Conservation (phyloP, 2,888 invertebrate genomes). For the Dendrolimus pini region DNA sequence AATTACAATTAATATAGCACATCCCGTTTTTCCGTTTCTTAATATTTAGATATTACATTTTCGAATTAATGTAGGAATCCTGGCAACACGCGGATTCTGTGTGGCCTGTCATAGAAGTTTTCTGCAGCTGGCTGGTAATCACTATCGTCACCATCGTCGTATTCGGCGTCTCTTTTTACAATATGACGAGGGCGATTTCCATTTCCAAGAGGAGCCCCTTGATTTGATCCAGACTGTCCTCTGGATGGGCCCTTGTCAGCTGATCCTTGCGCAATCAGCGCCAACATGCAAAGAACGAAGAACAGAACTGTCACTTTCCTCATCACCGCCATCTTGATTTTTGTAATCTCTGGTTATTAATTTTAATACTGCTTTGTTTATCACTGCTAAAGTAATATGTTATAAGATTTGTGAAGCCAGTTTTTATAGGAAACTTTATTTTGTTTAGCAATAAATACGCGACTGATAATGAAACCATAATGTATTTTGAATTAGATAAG, state of each 20-base stretch:
- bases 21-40: conserved; percentile 8
- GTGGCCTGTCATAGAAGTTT: conserved; percentile 38
- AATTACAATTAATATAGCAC: conserved; percentile 12
- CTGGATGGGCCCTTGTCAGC: conserved; percentile 13
- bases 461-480: conserved; percentile 9
- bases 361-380: conserved; percentile 2
- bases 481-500: conserved; percentile 11
- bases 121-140: conserved; percentile 22
- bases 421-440: conserved; percentile 15
- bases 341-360: conserved; percentile 10
- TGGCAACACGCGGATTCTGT: conserved; percentile 48
- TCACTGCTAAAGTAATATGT: conserved; percentile 17
- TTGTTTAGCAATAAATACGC: conserved; percentile 24
- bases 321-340: conserved; percentile 31
- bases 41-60: background rate
- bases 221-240: background rate
- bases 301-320: conserved; percentile 31
- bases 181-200: conserved; percentile 24
- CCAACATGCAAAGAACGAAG: conserved; percentile 29
- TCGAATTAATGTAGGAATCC: conserved; percentile 42
- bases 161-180: conserved; percentile 42
- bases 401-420: background rate
- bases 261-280: conserved; percentile 18
- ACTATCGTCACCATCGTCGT: conserved; percentile 29
- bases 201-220: conserved; percentile 4